Evolutionary conservation across 2,113 vertebrate species (phyloP).

Genomic region (Gymnogyps californianus): DNA sequence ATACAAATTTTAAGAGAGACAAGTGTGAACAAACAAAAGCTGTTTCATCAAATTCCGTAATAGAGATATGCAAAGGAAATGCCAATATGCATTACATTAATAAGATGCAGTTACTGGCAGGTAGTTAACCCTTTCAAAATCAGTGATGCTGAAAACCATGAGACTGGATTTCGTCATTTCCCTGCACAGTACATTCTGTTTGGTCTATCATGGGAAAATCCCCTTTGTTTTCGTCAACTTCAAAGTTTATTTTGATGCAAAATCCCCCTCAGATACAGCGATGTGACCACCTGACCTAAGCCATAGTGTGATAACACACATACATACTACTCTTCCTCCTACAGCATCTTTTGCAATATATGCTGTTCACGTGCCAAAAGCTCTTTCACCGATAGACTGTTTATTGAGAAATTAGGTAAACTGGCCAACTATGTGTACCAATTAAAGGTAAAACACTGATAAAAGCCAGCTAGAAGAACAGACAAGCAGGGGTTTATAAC

Average conservation of each 20-base stretch:
- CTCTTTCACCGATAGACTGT: not conserved
- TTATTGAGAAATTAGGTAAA: slow-evolving; percentile 25
- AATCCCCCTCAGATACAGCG: not conserved
- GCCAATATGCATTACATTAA: slow-evolving; percentile 52
- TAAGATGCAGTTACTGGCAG: slow-evolving; percentile 51
- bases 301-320: not conserved
- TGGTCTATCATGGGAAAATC: not conserved
- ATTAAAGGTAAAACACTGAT: slow-evolving; percentile 2
- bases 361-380: not conserved
- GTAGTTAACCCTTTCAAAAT: slow-evolving; percentile 44
- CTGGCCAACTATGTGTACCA: not conserved
- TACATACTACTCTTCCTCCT: not conserved
- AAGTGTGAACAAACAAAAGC: slow-evolving; percentile 76
- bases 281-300: not conserved
- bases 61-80: slow-evolving; percentile 31
- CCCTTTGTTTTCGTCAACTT: not conserved
- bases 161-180: not conserved
- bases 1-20: slow-evolving; percentile 61
- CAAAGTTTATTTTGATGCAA: slow-evolving; percentile 15
- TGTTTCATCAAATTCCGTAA: slow-evolving; percentile 62
- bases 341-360: slow-evolving; percentile 23
- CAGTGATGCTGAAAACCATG: not conserved
- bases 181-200: not conserved
- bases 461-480: not conserved
- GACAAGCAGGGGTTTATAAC: not conserved